A percentile compares a stretch with the other conserved stretches of the same genome.
phyloP scores from a whole-genome alignment of 2,797 vertebrate genomes.

The Ctenochaetus hawaiiensis region DNA sequence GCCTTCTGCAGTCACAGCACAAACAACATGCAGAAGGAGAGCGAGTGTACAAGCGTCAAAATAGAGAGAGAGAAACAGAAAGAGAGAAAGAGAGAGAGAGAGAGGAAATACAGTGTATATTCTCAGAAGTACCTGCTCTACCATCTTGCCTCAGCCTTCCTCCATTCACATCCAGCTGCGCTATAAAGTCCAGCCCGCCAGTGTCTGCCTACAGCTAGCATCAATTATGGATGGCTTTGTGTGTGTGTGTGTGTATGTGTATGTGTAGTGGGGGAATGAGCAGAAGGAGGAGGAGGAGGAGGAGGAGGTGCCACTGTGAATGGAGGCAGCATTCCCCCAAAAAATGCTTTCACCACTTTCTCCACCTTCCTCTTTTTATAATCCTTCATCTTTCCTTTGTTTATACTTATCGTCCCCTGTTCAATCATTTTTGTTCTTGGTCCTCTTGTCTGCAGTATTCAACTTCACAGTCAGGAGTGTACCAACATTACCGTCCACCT shows the following conservation, averaged over 20 bases:
- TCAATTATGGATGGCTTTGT: slow-evolving; percentile 81
- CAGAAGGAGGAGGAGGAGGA: slow-evolving; percentile 61
- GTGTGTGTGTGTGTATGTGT: slow-evolving; percentile 58
- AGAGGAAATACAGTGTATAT: slow-evolving; percentile 39
- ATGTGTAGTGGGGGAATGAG: slow-evolving; percentile 55
- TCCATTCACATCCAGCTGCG: slow-evolving; percentile 90
- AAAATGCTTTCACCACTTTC: slow-evolving; percentile 42
- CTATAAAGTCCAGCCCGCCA: slow-evolving; percentile 86
- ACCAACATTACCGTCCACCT: not conserved
- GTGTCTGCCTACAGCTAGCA: slow-evolving; percentile 90
- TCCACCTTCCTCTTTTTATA: not conserved
- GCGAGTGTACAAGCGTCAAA: slow-evolving; percentile 4
- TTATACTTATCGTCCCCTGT: not conserved
- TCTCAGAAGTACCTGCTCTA: slow-evolving; percentile 88
- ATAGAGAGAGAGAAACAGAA: slow-evolving; percentile 14
- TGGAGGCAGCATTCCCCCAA: slow-evolving; percentile 65
- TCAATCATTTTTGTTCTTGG: too few species aligned
- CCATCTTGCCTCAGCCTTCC: slow-evolving; percentile 88
- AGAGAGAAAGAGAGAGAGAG: slow-evolving; percentile 19
- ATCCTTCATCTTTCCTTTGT: not conserved
- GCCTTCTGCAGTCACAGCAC: slow-evolving; percentile 58
- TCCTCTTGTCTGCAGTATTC: not conserved
- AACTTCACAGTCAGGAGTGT: not conserved
- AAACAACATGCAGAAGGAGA: slow-evolving; percentile 34
- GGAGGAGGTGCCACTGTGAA: slow-evolving; percentile 80